Conservation (phyloP, 2,797 vertebrate genomes). For the Oreonectes daqikongensis region DNA sequence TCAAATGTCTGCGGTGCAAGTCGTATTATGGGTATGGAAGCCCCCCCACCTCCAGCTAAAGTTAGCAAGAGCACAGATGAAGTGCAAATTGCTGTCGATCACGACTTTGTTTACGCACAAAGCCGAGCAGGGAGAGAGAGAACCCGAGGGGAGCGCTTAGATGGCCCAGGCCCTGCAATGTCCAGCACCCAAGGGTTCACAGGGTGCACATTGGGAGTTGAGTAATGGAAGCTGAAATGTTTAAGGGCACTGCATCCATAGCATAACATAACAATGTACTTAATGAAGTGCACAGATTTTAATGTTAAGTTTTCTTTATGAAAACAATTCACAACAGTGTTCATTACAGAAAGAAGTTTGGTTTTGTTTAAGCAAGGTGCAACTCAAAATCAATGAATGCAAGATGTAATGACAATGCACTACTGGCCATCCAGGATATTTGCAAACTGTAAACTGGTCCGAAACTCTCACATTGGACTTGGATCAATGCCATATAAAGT, state of each 20-base stretch:
- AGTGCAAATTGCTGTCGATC: slow-evolving; percentile 79
- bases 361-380: too few species aligned
- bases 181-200: slow-evolving; percentile 42
- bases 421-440: too few species aligned
- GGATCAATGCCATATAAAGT: neutral
- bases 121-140: neutral
- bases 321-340: too few species aligned
- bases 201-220: slow-evolving; percentile 41
- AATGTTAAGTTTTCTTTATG: neutral
- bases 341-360: too few species aligned
- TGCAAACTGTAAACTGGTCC: neutral
- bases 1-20: slow-evolving; percentile 58
- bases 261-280: slow-evolving; percentile 12
- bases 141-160: slow-evolving; percentile 20
- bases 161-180: slow-evolving; percentile 18
- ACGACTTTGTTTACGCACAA: slow-evolving; percentile 69
- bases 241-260: slow-evolving; percentile 24
- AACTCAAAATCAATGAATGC: too few species aligned
- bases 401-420: too few species aligned
- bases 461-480: neutral
- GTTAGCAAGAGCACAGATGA: slow-evolving; percentile 81
- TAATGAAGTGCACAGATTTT: neutral
- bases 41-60: slow-evolving; percentile 71
- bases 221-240: slow-evolving; percentile 15
- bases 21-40: slow-evolving; percentile 81